A percentile compares a stretch with the other conserved stretches of the same genome.
Evolutionary conservation across 2,797 vertebrate genomes (phyloP).

Genomic region (Smutsia temminckii): DNA sequence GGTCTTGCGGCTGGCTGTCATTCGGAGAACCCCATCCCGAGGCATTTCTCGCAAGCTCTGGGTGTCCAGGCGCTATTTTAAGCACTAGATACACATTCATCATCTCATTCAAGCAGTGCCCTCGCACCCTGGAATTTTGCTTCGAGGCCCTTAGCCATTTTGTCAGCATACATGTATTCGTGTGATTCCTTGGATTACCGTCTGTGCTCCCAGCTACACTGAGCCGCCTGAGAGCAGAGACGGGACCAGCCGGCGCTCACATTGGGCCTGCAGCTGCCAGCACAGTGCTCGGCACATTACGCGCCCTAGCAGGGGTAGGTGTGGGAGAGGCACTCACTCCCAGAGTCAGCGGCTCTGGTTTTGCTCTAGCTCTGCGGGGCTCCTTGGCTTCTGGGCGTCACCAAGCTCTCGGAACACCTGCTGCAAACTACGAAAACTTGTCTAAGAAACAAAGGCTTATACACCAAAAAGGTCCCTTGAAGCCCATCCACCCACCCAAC

Average conservation of each 20-base stretch:
- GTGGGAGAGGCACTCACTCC: too few species aligned
- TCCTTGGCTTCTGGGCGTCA: not conserved
- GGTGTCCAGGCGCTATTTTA: not conserved
- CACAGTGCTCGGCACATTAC: not conserved
- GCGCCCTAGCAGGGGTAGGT: too few species aligned
- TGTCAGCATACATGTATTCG: not conserved
- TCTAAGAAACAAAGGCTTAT: not conserved
- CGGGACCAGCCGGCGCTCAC: not conserved
- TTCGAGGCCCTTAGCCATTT: not conserved
- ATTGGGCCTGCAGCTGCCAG: not conserved
- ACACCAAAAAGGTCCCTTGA: not conserved
- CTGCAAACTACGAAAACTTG: not conserved
- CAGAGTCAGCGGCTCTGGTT: not conserved
- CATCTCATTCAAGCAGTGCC: not conserved
- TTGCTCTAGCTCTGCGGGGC: not conserved
- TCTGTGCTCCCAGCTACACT: not conserved
- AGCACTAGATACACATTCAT: not conserved
- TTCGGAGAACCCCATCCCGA: not conserved
- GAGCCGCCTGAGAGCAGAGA: not conserved
- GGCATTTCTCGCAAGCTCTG: not conserved
- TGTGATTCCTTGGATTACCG: not conserved
- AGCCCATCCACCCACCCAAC: not conserved
- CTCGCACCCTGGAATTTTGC: not conserved
- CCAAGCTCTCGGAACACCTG: too few species aligned
- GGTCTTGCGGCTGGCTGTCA: not conserved